These are phyloP conservation scores for Ivindomyrus marchei DNA, from an alignment of 2,113 vertebrate genomes.

Conservation along the genomic window DNA sequence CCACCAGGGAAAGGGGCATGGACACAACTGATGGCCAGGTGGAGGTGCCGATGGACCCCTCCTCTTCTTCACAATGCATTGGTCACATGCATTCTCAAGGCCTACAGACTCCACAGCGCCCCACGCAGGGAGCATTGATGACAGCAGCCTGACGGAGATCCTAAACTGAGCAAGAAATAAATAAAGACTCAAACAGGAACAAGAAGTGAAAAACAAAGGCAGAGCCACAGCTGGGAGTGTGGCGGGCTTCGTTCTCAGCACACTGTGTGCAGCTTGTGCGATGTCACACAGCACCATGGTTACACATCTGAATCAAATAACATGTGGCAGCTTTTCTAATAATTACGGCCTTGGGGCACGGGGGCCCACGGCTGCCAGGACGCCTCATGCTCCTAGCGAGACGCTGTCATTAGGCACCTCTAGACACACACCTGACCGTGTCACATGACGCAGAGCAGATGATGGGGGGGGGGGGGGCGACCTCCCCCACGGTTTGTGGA, in stretches of 20 bases:
- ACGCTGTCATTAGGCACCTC: slow-evolving; percentile 7
- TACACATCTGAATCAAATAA: slow-evolving; percentile 31
- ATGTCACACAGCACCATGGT: slow-evolving; percentile 17
- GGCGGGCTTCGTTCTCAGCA: slow-evolving; percentile 4
- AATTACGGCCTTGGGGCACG: slow-evolving; percentile 22
- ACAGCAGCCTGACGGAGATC: neutral
- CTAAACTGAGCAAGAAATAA: neutral
- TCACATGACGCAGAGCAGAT: neutral
- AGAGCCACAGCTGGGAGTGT: neutral
- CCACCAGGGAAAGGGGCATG: neutral
- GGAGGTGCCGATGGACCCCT: too few relatives aligned
- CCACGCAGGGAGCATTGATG: neutral
- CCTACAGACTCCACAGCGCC: neutral
- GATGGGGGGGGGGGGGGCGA: neutral
- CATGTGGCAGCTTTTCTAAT: slow-evolving; percentile 25
- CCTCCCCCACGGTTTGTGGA: neutral
- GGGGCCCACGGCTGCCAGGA: slow-evolving; percentile 15
- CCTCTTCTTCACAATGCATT: neutral
- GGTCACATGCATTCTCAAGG: neutral
- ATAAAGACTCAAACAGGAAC: neutral
- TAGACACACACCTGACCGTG: neutral
- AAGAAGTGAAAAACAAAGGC: neutral
- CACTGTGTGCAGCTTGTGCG: slow-evolving; percentile 10
- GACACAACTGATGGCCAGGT: neutral
- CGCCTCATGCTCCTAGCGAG: slow-evolving; percentile 16